A percentile compares a stretch with the other conserved stretches of the same genome.
These are phyloP conservation scores for Spilosoma lubricipeda DNA, from an alignment of 2,888 invertebrate genomes.

Conservation along the genomic window DNA sequence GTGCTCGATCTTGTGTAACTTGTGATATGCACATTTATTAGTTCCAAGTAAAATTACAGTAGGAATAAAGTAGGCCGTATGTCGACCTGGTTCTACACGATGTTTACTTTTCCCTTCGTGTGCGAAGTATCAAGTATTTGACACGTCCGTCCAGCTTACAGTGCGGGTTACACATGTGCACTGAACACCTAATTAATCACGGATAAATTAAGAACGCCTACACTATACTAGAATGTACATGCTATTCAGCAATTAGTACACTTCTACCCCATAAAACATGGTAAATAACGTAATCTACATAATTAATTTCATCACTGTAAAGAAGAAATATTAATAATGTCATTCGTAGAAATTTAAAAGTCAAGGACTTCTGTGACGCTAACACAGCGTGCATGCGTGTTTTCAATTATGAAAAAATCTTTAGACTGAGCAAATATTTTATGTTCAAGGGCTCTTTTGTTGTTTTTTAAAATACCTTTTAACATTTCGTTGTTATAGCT, in stretches of 20 bases:
- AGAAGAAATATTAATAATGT: constrained; percentile 5
- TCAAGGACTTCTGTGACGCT: constrained; percentile 19
- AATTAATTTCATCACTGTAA: constrained; percentile 2
- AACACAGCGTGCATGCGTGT: constrained; percentile 8
- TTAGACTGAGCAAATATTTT: constrained; percentile 3
- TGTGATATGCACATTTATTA: neutral
- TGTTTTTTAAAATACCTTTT: neutral
- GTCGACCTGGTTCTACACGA: constrained; percentile 67
- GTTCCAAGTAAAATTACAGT: constrained; percentile 35
- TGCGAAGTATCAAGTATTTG: constrained; percentile 58
- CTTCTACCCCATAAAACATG: constrained; percentile 17
- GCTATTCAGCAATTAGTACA: constrained; percentile 43
- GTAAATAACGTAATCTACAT: constrained; percentile 9
- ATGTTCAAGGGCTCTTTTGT: constrained; percentile 1
- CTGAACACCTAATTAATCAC: constrained; percentile 39
- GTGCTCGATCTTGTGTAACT: neutral
- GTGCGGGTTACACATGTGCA: constrained; percentile 40
- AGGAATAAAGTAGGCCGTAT: constrained; percentile 66
- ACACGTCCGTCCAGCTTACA: constrained; percentile 53
- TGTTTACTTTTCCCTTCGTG: constrained; percentile 65
- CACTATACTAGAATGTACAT: constrained; percentile 35
- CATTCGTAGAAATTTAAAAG: constrained; percentile 5
- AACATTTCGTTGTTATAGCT: neutral
- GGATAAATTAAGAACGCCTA: constrained; percentile 32
- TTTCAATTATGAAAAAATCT: constrained; percentile 9